A percentile compares a stretch with the other conserved stretches of the same genome.
phyloP scores from a whole-genome alignment of 2,113 vertebrate species.

The Ranitomeya imitator region DNA sequence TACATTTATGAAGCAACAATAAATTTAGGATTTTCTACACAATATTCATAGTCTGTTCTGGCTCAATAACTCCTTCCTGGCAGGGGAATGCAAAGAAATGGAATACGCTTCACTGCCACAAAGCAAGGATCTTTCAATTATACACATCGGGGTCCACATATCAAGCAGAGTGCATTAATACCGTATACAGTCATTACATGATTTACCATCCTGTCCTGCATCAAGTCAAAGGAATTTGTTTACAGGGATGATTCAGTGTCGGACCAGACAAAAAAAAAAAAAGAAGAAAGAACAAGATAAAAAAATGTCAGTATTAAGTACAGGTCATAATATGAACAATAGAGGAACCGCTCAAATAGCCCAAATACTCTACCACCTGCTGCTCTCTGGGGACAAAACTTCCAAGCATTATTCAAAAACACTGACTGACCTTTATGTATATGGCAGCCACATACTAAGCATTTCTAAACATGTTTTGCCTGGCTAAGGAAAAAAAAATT shows the following conservation, averaged over 20 bases:
- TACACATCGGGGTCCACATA: constrained; percentile 28
- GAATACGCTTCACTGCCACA: constrained; percentile 35
- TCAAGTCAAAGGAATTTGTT: constrained; percentile 2
- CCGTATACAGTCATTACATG: constrained; percentile 39
- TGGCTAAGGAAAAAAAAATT: too few species aligned
- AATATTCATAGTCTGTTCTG: constrained; percentile 57
- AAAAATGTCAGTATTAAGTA: neutral
- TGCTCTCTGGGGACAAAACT: neutral
- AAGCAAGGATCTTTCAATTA: constrained; percentile 52
- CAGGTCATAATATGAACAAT: neutral
- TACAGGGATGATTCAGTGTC: neutral
- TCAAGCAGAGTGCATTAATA: constrained; percentile 51
- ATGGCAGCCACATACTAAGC: neutral
- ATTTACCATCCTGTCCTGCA: constrained; percentile 40
- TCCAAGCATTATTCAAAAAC: neutral
- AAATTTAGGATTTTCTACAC: constrained; percentile 61
- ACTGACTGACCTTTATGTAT: neutral
- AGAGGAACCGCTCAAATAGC: neutral
- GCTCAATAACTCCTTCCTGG: constrained; percentile 29
- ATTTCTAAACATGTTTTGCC: neutral
- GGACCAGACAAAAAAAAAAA: neutral
- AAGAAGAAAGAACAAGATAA: neutral
- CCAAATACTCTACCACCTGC: neutral
- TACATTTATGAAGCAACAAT: constrained; percentile 37
- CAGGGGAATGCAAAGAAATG: constrained; percentile 6